These are phyloP conservation scores for Polydesmus complanatus DNA, from an alignment of 2,888 invertebrate genomes.

Conservation along the genomic window DNA sequence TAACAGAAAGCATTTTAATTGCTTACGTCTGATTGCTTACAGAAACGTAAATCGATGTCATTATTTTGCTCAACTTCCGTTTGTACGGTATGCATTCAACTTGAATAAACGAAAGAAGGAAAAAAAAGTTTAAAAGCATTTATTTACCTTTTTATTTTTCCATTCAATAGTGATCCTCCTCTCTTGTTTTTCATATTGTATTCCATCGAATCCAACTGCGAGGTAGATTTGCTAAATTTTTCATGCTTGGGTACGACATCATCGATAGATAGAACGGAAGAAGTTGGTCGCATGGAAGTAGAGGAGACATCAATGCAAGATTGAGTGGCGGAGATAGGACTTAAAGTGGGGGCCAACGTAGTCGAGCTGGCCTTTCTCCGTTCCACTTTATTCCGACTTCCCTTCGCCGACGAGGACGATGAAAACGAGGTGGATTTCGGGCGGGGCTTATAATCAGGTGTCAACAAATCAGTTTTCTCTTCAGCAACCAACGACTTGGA, in stretches of 20 bases:
- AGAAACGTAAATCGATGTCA: too few relatives aligned
- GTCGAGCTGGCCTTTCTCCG: neutral
- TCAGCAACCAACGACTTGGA: neutral
- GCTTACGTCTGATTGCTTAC: too few relatives aligned
- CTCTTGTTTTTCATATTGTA: neutral
- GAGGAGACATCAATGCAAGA: neutral
- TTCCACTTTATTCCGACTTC: neutral
- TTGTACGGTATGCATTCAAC: too few relatives aligned
- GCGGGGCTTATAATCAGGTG: neutral
- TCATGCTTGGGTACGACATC: neutral
- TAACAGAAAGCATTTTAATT: too few relatives aligned
- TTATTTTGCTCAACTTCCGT: too few relatives aligned
- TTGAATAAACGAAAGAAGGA: too few relatives aligned
- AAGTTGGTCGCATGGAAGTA: neutral
- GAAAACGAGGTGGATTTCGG: neutral
- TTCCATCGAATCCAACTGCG: neutral
- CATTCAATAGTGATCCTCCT: neutral
- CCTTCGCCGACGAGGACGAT: neutral
- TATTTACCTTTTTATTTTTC: neutral
- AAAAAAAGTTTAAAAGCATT: too few relatives aligned
- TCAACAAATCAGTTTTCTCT: neutral
- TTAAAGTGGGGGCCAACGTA: neutral
- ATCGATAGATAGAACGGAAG: neutral
- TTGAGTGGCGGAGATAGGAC: neutral
- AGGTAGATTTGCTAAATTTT: neutral